Base-by-base conservation (phyloP, 2,888 invertebrate species). In the Sialis fuliginosa region DNA sequence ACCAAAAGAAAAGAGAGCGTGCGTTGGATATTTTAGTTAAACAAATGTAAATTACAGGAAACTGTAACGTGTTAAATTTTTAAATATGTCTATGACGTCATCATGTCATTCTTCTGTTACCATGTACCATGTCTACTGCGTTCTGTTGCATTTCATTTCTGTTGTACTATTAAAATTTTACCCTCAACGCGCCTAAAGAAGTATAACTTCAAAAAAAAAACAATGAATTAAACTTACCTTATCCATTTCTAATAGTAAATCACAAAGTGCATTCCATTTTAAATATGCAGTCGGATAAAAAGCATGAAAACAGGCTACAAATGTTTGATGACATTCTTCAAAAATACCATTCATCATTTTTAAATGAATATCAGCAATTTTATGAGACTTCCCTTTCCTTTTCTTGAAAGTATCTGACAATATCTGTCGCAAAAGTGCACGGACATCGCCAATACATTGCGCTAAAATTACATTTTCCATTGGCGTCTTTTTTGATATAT, bases 251-350 rank as follows among this genome's bases (percentile, higher is more conserved):
- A 73, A 71, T n/a, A 91, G 66, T 49, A 89, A 63, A 56, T 88
- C 86, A 61, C 92, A 91, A 1, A 96, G 68, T 57, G 88, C 87
- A 52, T 82, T 82, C 93, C 95, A 95, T 62, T 95, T 95, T 45
- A 95, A 68, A 46, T 81, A 81, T 0, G 89, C 86, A 0, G 92
- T 93, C 0, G 96, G 95, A 64, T 91, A 95, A 67, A 97, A 96
- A 0, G 91, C 91, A 63, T 95, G 91, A 59, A 92, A 96, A 60
- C 95, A 92, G 4, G 85, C 74, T 1, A 89, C 84, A 60, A 92
- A 89, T 1, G 93, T 91, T 47, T 79, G 77, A 54, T 93, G 90
- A 48, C 91, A 90, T 62, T 96, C 93, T 46, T 85, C 83, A 47
- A 93, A 66, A 52, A 95, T 84, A 33, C 81, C 75, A 46, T 73